Conservation (phyloP, 2,888 invertebrate species). For the Ectemnius cavifrons region DNA sequence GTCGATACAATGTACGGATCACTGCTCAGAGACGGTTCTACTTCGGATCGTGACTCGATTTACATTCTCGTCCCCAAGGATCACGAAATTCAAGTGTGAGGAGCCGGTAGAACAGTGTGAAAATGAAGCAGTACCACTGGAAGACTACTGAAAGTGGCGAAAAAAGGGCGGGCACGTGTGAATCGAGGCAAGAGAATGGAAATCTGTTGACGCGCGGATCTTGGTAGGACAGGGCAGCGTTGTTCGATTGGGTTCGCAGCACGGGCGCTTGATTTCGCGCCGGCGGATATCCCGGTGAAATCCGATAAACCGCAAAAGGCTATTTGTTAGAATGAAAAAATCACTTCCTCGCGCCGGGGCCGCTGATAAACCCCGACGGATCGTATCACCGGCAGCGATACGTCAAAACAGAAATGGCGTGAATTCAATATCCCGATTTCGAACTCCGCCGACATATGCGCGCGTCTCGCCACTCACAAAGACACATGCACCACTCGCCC, state of each 20-base stretch:
- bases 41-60: too few species aligned
- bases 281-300: constrained; percentile 62
- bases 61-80: too few species aligned
- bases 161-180: background rate
- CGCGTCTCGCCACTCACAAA: constrained; percentile 2
- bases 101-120: too few species aligned
- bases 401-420: constrained; percentile 76
- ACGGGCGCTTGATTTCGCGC: constrained; percentile 60
- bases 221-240: constrained; percentile 43
- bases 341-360: constrained; percentile 68
- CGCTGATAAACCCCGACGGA: constrained; percentile 64
- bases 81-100: too few species aligned
- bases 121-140: too few species aligned
- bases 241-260: constrained; percentile 49
- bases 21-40: too few species aligned
- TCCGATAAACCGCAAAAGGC: constrained; percentile 74
- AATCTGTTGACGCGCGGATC: constrained; percentile 20
- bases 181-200: background rate
- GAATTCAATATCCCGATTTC: constrained; percentile 76
- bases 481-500: constrained; percentile 47
- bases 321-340: constrained; percentile 76
- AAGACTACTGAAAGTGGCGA: background rate
- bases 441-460: constrained; percentile 57
- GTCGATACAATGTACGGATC: too few species aligned
- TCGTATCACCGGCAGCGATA: constrained; percentile 69